Evolutionary conservation across 64 coral and sea anemone species (phyloP), one percentile per base, ranked within the genome.

Genomic region (Montipora cactus): DNA sequence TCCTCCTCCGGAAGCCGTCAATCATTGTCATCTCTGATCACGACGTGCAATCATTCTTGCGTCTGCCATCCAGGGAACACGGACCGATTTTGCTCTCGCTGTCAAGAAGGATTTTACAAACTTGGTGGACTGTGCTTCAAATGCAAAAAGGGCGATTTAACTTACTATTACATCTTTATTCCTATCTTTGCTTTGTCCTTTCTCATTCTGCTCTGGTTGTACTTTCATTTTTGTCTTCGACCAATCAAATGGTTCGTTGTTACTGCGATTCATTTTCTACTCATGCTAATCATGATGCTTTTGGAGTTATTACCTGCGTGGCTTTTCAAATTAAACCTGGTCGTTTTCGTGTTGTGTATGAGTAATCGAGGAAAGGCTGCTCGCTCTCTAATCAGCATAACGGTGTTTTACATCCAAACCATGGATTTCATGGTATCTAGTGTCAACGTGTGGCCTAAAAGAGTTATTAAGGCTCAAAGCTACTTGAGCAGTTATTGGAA

Each of bases 401-500:
- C 25, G 25, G 25, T 25, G 25, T 25, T 25, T 25, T 25, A 25
- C 25, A 25, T 25, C 25, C 25, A 25, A 25, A 25, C 25, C 25
- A 25, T 25, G 25, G 25, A 25, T 25, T 25, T 25, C 25, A 25
- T 25, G 25, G 25, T 25, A 25, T 25, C 25, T 25, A 25, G 25
- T 25, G 25, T 25, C 25, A 25, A 25, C 25, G 25, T 25, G 25
- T 25, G 25, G 25, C 25, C 25, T 25, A 25, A 25, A 25, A 25
- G 25, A 25, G 25, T 95, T 9, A 18, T 90, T 87, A 47, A 49
- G 14, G 88, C 88, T 28, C 94, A 95, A 46, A 89, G 48, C 61
- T 91, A 91, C 94, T 70, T 95, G 12, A 95, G 94, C 70, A 95
- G 88, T 47, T 84, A 80, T 45, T 95, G 89, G 81, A 95, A 95